A percentile compares a stretch with the other conserved stretches of the same genome.
Conservation (phyloP, 2,113 vertebrate genomes). For the Bombycilla garrulus region DNA sequence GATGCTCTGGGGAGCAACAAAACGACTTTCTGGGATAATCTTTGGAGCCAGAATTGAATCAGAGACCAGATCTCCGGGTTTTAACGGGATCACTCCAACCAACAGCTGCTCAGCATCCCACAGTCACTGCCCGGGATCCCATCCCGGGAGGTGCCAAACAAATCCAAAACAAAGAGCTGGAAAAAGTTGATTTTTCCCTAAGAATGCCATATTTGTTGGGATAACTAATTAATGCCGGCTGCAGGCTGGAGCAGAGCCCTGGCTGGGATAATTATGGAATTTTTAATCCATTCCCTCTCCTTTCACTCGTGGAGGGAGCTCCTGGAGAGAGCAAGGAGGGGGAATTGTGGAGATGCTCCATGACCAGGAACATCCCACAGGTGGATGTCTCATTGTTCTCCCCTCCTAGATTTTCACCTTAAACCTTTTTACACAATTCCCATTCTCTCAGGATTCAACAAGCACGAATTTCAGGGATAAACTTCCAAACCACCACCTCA, state of each 20-base stretch:
- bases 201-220: neutral
- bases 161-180: constrained; percentile 2
- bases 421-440: neutral
- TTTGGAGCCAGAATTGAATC: neutral
- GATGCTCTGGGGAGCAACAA: neutral
- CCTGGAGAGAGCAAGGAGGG: neutral
- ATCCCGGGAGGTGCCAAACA: neutral
- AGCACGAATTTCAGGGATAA: neutral
- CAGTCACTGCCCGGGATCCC: neutral
- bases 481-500: neutral
- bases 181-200: neutral
- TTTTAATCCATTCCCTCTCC: neutral
- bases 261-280: neutral
- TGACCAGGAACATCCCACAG: neutral
- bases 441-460: neutral
- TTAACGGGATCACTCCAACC: neutral
- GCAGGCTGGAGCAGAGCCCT: neutral
- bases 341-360: neutral
- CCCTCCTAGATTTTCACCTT: neutral
- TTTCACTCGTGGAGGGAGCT: neutral
- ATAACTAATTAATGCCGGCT: neutral
- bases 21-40: neutral
- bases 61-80: fast-evolving
- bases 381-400: neutral
- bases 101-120: neutral